Evolutionary conservation across 1,140 invertebrate species (phyloP), one percentile per base, ranked within the genome.

Genomic region (Pachypeltis micranthus): DNA sequence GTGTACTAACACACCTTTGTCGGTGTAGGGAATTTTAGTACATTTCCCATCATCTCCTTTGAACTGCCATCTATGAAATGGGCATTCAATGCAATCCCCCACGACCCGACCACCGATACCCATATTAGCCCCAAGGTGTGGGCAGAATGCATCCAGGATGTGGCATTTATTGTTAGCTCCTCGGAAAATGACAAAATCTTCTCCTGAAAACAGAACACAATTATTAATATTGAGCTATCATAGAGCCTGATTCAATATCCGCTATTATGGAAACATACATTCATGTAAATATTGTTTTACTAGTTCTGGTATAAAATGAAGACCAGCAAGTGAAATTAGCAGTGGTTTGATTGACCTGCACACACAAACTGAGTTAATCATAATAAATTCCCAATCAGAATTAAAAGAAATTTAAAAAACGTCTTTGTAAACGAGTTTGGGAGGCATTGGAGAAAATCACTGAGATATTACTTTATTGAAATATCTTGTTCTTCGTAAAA

Each of bases 41-140:
- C 69, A 70, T 28, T 65, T 59, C 3, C 91, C 92, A 70, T 86
- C 83, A 21, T 76, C 73, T 0, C 85, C 87, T 24, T 79, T 74
- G 73, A 94, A 94, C 27, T 75, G 76, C 91, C 91, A 94, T 56
- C 83, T 83, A 67, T 95, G 91, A 76, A 94, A 95, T 0, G 91
- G 91, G 71, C 92, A 94, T 69, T 90, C 83, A 2, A 95, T 78
- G 69, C 87, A 91, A 58, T 90, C 83, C 0, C 83, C 84, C 27
- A 79, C 77, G 0, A 91, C 87, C 0, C 74, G 75, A 0, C 91
- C 90, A 0, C 89, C 89, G 12, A 85, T 77, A 0, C 78, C 88
- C 70, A 94, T 78, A 72, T 93, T 90, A 0, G 91, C 91, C 0
- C 92, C 92, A 68, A 93, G 75, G 74, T 94, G 91, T 0, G 91